Percentiles rank a stretch among this genome's conserved stretches.
Conservation (phyloP, 2,797 vertebrate species). For the Oreochromis mossambicus region DNA sequence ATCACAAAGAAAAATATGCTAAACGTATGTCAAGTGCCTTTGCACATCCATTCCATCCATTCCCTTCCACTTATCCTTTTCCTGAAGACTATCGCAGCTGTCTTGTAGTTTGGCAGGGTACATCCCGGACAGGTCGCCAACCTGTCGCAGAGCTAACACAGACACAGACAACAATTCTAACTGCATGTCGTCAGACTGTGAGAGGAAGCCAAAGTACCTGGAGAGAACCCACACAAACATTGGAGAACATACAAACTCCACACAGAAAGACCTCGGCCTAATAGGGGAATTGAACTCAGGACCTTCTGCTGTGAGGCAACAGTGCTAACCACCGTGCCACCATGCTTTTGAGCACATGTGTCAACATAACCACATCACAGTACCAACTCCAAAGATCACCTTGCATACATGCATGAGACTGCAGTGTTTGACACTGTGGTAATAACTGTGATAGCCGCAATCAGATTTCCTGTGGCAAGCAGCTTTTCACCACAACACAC, state of each 20-base stretch:
- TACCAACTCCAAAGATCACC: neutral
- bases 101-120: neutral
- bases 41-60: neutral
- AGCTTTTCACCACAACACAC: neutral
- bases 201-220: neutral
- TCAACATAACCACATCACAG: neutral
- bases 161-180: neutral
- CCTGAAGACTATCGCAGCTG: neutral
- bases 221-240: neutral
- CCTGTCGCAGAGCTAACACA: neutral
- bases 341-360: neutral
- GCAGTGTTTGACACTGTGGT: neutral
- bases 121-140: accelerated
- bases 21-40: neutral
- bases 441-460: neutral
- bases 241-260: neutral
- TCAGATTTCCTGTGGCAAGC: neutral
- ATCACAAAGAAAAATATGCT: neutral
- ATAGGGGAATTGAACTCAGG: neutral
- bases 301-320: neutral
- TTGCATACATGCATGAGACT: neutral
- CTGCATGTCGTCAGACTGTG: neutral
- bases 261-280: neutral
- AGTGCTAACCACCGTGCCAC: neutral
- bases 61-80: neutral